Evolutionary conservation across 2,797 vertebrate genomes (phyloP).

Genomic region (Pogonophryne albipinna): DNA sequence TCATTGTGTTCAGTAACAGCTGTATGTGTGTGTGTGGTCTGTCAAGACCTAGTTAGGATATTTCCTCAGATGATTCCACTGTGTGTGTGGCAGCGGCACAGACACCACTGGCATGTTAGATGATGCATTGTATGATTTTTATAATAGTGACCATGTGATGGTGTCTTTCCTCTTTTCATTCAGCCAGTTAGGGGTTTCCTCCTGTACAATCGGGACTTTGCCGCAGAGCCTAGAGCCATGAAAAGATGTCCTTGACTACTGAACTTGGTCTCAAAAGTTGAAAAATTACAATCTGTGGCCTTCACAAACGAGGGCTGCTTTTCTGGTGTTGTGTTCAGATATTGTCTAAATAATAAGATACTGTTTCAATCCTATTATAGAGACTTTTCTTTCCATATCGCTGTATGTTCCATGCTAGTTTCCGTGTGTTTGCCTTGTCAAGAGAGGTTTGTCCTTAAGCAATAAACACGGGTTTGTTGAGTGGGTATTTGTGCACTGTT

Average conservation of each 20-base stretch:
- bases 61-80: constrained; percentile 21
- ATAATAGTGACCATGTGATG: constrained; percentile 56
- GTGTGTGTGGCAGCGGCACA: background rate
- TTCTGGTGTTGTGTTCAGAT: background rate
- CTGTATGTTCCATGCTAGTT: constrained; percentile 11
- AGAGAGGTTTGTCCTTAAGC: constrained; percentile 16
- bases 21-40: background rate
- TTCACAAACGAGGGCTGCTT: constrained; percentile 17
- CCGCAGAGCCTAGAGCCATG: constrained; percentile 17
- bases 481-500: constrained; percentile 14
- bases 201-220: constrained; percentile 29
- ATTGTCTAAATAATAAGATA: constrained; percentile 13
- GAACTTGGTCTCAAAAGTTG: background rate
- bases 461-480: constrained; percentile 4
- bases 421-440: no score
- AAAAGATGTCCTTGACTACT: background rate
- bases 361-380: background rate
- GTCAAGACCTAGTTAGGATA: background rate
- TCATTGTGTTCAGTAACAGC: background rate
- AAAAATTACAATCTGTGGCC: background rate
- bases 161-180: constrained; percentile 40
- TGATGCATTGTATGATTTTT: constrained; percentile 48
- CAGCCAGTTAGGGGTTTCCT: constrained; percentile 38
- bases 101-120: constrained; percentile 15
- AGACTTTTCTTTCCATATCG: background rate